Base-by-base conservation (phyloP, 2,797 vertebrate species). In the Esox lucius region DNA sequence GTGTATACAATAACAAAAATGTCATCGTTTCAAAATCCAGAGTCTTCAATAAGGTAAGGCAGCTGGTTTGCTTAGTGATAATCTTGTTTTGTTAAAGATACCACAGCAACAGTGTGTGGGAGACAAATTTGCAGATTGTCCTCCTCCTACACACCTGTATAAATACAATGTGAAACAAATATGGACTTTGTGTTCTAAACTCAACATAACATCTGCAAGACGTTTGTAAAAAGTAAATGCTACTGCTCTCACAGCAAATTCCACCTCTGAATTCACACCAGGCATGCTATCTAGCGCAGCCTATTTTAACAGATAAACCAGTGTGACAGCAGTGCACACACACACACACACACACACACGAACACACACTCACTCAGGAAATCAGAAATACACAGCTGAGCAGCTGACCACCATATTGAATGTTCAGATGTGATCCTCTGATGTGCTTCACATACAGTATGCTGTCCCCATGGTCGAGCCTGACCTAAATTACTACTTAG, bases 81-180 rank as follows among this genome's bases (percentile, higher is more conserved):
- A 42, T 42, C 39, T 68, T 15, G 13, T 22, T 11, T 22, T 59
- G 59, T 59, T 22, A 13, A 42, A 22, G 67, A 68, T 48, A 42
- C 39, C 8, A 42, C 39, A 15, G 67, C 22, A 68, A 68, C 67
- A 13, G n/a, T 22, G 39, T 48, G 39, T 22, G 39, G 39, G 67
- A 68, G n/a, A 11, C n/a, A 42, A 46, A 68, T 48, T 24, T 11
- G 39, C 67, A 24, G 24, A 64, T 26, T 5, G 24, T 68, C 42
- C 19, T 48, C 67, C 67, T 68, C 67, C 67, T 46, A 48, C 67
- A 68, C 67, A 68, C n/a, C 67, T 26, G 67, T 15, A 24, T 39
- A 26, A 59, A 24, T 22, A 59, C 19, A 59, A 56, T n/a, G 2
- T 56, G 19, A 19, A 24, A 66, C 64, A 17, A 68, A 28, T 17